A percentile compares a stretch with the other conserved stretches of the same genome.
Conservation (phyloP, 2,797 vertebrate genomes). For the Propithecus deckenii region DNA sequence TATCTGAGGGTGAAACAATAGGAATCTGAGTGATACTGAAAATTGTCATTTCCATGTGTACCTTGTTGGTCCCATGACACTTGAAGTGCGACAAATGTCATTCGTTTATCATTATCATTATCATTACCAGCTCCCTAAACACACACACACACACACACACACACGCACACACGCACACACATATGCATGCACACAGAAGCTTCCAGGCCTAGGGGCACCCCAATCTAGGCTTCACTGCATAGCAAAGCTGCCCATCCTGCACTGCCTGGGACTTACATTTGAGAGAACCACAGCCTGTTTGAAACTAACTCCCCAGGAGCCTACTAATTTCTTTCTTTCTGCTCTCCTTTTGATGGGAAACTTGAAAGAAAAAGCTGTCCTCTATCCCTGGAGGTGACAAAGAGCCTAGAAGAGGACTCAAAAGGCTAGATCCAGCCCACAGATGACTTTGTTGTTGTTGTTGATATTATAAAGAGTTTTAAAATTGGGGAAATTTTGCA, state of each 20-base stretch:
- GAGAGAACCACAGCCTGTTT: neutral
- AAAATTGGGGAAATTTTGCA: neutral
- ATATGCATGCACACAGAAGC: accelerated
- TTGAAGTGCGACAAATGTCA: constrained; percentile 1
- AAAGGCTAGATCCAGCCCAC: neutral
- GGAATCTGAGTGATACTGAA: neutral
- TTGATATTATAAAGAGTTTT: neutral
- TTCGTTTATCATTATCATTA: neutral
- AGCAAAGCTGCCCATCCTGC: neutral
- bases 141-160: neutral
- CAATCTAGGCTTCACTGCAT: neutral
- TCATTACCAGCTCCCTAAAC: neutral
- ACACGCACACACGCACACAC: neutral
- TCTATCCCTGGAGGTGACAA: neutral
- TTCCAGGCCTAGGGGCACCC: neutral
- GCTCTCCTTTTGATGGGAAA: neutral
- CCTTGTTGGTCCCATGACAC: neutral
- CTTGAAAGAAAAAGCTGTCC: neutral
- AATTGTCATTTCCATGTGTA: neutral
- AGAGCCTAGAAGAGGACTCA: neutral
- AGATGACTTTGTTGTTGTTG: neutral
- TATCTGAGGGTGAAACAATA: neutral
- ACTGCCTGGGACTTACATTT: neutral
- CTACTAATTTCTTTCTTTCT: neutral
- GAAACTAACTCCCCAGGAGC: neutral